These are phyloP conservation scores for Zelleria hepariella DNA, from an alignment of 2,888 invertebrate genomes.

Conservation along the genomic window DNA sequence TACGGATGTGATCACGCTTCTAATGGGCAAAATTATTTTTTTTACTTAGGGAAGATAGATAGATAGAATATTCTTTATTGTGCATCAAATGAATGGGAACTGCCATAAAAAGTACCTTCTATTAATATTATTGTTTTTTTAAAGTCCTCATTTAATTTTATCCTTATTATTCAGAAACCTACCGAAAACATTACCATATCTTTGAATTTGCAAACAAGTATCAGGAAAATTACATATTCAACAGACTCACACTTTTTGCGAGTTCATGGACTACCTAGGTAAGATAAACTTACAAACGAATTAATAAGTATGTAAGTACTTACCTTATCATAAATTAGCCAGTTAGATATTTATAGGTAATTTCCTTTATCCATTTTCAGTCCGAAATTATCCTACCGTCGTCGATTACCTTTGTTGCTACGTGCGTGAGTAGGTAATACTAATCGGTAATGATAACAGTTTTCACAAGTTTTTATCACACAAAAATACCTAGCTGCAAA, in stretches of 20 bases:
- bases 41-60: slow-evolving; percentile 9
- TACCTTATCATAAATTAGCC: too few relatives aligned
- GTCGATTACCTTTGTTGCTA: background rate
- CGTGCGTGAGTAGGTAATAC: too few relatives aligned
- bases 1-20: background rate
- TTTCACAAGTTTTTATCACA: too few relatives aligned
- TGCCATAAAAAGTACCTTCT: background rate
- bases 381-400: background rate
- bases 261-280: too few relatives aligned
- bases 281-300: too few relatives aligned
- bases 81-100: background rate
- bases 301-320: too few relatives aligned
- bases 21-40: slow-evolving; percentile 9
- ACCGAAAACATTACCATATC: background rate
- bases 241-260: slow-evolving; percentile 9
- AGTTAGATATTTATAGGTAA: background rate
- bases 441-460: too few relatives aligned
- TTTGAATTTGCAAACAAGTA: background rate
- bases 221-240: slow-evolving; percentile 4
- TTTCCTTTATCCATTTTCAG: background rate
- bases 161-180: background rate
- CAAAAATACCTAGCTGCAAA: too few relatives aligned
- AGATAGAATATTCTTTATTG: background rate
- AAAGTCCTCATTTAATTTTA: slow-evolving; percentile 1
- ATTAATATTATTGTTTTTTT: background rate